Evolutionary conservation across 1,140 invertebrate species (phyloP), one percentile per base, ranked within the genome.

Genomic region (Diprion similis): DNA sequence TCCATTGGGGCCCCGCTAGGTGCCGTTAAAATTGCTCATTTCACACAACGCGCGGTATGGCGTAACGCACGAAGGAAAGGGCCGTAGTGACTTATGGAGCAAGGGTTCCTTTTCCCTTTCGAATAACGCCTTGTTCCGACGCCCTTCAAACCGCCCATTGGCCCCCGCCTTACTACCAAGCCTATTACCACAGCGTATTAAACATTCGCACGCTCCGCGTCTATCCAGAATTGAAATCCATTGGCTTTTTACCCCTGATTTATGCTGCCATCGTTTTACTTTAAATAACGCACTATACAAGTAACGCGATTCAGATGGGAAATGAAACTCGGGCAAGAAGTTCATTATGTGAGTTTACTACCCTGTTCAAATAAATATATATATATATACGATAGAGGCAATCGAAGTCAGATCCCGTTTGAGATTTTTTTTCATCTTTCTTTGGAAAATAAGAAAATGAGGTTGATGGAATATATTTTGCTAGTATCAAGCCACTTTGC

Each of bases 201-300:
- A 59, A 59, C 51, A 59, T 59, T 59, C 51, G 51, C 51, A 59
- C 51, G 51, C 51, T 59, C 51, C 51, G n/a, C 51, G 51, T 37
- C 2, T 59, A 59, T 59, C 51, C 51, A 59, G 51, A 59, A 59
- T 59, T 59, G 51, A 59, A 59, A 59, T 59, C 51, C 51, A 59
- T 59, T 59, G 51, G 51, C 51, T 59, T 59, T 59, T 59, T 17
- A 59, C 11, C n/a, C 51, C 51, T 59, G 51, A 59, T 59, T 59
- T 59, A 59, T 59, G 51, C 51, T 17, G 51, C 51, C 51, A 37
- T 37, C 24, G n/a, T 59, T 59, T 59, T 17, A 59, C 51, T 59
- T 17, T 59, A 59, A 59, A 59, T 59, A 59, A 59, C 51, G 11
- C 51, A 59, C 51, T 59, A 37, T 37, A 37, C 6, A 37, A 17